Evolutionary conservation across 2,797 vertebrate genomes (phyloP), one percentile per base, ranked within the genome.

Genomic region (Adrianichthys oophorus): DNA sequence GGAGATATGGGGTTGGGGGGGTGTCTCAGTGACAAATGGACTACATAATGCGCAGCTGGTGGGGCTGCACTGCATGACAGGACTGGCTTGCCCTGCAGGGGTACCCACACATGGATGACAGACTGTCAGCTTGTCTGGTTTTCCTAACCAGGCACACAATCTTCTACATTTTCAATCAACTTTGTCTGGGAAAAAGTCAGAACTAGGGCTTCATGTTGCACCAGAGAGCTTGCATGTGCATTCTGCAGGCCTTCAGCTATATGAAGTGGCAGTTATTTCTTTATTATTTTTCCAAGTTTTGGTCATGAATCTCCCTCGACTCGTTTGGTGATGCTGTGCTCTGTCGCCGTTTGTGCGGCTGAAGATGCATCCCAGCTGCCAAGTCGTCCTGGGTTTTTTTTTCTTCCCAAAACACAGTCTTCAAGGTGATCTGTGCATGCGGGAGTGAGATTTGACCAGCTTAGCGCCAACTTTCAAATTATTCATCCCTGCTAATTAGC

Each of bases 401-500:
- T 56, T 46, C 58, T 52, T 56, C 70, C 19, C 41, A 70, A 72
- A 65, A 18, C 40, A 46, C 62, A 68, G 29, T 61, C 23, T 40
- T 72, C 17, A 44, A 52, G 49, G 59, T 55, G 59, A 26, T 43
- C 12, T 44, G 64, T 65, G 60, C 40, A n/a, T 26, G 59, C 4
- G 24, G 65, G 46, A 64, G 56, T 15, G 68, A 65, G 32, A 48
- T 60, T 47, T 65, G 52, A 19, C 62, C 51, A 66, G 50, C 23
- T 72, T 41, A 41, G 47, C 58, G 69, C 6, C 73, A 5, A 44
- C 63, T 70, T 76, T 70, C 41, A 70, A 65, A 75, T 81, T 60
- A 62, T 60, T 59, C 76, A 21, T 56, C 61, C 45, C 56, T 70
- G 63, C 55, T 72, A 78, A 83, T 85, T 52, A 72, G 56, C 62